phyloP scores from a whole-genome alignment of 2,113 vertebrate species.

The Acrocephalus kingi region DNA sequence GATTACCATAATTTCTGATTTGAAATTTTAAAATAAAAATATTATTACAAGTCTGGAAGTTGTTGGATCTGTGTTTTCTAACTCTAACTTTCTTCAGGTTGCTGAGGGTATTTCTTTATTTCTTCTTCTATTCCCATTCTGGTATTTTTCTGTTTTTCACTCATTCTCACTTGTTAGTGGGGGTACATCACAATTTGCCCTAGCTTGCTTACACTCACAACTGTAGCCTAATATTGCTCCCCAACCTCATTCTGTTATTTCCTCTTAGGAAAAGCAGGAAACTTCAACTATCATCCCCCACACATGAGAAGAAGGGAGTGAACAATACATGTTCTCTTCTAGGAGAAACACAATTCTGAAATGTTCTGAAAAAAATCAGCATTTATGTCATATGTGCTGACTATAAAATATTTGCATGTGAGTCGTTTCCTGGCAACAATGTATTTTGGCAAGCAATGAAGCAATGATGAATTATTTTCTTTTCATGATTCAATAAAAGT shows the following conservation, averaged over 20 bases:
- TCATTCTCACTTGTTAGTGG: neutral
- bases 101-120: neutral
- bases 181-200: neutral
- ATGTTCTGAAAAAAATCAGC: neutral
- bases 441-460: neutral
- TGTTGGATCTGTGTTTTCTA: neutral
- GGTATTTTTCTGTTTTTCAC: neutral
- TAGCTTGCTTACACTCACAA: neutral
- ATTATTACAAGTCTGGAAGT: neutral
- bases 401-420: slow-evolving; percentile 37
- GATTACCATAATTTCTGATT: neutral
- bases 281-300: neutral
- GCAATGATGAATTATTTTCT: neutral
- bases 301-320: neutral
- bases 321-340: neutral
- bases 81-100: neutral
- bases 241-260: neutral
- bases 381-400: neutral
- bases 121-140: neutral
- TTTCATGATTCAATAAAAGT: neutral
- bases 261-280: neutral
- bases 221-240: neutral
- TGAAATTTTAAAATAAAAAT: neutral
- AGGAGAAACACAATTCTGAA: neutral
- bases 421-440: neutral